Percentiles rank a stretch among this genome's conserved stretches.
Evolutionary conservation across 2,113 vertebrate species (phyloP).

Genomic region (Heterochromis multidens): DNA sequence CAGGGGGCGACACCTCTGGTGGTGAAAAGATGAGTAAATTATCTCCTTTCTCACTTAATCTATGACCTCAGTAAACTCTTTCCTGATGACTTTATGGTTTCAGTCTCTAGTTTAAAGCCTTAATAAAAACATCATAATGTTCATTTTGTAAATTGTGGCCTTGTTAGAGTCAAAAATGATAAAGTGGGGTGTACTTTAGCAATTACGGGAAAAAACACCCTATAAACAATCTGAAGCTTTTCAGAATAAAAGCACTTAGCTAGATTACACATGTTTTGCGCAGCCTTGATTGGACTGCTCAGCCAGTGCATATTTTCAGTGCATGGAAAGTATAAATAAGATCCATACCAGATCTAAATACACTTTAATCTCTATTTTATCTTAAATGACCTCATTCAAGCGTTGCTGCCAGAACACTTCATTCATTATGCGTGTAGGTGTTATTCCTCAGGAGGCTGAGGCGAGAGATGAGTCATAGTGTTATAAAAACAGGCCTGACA

Average conservation of each 20-base stretch:
- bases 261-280: not conserved
- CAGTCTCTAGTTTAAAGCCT: no score
- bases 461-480: constrained; percentile 28
- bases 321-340: not conserved
- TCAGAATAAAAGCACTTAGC: not conserved
- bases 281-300: not conserved
- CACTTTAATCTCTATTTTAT: not conserved
- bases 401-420: not conserved
- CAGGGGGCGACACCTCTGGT: no score
- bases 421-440: constrained; percentile 1
- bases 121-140: not conserved
- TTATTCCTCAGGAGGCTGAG: not conserved
- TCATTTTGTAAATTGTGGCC: not conserved
- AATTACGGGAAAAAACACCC: fast-evolving
- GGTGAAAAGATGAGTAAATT: no score
- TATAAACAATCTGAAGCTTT: not conserved
- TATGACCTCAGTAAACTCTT: no score
- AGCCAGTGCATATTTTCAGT: not conserved
- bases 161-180: not conserved
- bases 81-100: no score
- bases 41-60: no score
- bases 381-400: not conserved
- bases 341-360: not conserved
- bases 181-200: not conserved
- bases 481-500: constrained; percentile 23